phyloP scores from a whole-genome alignment of 2,113 vertebrate genomes.

The Rallus limicola region DNA sequence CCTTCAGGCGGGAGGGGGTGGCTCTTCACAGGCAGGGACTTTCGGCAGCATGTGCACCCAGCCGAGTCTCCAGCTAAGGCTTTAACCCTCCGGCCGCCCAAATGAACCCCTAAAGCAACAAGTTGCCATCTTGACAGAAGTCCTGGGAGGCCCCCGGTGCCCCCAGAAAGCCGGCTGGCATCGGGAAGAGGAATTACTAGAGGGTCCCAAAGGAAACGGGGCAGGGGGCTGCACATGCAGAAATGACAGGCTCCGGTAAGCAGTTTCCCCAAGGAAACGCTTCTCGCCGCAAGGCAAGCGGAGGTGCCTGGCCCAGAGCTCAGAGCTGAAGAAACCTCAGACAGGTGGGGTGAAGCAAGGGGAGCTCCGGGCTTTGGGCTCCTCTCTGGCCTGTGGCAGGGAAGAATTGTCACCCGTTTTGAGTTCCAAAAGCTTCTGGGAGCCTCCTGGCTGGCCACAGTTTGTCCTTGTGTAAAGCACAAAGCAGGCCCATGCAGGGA shows the following conservation, averaged over 20 bases:
- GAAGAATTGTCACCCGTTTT: background rate
- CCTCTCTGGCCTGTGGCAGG: background rate
- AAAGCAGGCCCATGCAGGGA: background rate
- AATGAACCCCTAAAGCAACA: background rate
- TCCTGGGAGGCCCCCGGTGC: accelerated
- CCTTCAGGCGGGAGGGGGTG: no score
- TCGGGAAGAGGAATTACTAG: background rate
- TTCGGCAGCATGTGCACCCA: background rate
- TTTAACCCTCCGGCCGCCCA: background rate
- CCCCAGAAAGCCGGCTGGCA: background rate
- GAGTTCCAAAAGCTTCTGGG: background rate
- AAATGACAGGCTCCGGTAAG: background rate
- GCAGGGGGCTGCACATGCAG: accelerated
- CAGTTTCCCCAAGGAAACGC: accelerated
- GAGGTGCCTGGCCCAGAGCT: background rate
- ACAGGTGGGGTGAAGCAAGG: background rate
- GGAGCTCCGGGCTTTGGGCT: background rate
- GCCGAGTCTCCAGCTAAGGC: background rate
- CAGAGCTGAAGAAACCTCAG: background rate
- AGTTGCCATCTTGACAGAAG: background rate
- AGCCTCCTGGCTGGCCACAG: background rate
- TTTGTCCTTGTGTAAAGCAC: background rate
- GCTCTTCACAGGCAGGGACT: background rate
- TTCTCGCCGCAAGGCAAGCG: background rate
- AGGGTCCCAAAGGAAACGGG: background rate